Evolutionary conservation across 2,888 invertebrate genomes (phyloP), one percentile per base, ranked within the genome.

Genomic region (Stenchaetothrips biformis): DNA sequence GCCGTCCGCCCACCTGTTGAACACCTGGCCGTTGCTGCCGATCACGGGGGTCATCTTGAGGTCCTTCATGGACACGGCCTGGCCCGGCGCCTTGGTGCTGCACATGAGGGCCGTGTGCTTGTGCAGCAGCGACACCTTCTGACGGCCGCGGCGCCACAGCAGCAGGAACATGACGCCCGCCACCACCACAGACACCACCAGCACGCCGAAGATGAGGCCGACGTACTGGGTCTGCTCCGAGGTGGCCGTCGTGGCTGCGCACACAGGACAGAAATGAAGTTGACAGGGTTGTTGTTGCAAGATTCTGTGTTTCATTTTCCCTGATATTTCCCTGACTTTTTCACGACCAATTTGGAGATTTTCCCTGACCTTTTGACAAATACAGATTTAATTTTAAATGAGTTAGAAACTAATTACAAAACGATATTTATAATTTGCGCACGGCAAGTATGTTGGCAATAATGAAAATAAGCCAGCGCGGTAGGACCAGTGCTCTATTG

Each of bases 181-280:
- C 37, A 93, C 87, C 13, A 93, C 87, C 0, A 91, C 90, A 78
- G 92, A 88, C 85, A 92, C 91, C 4, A 92, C 92, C 82, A 93
- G 85, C 0, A 91, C 90, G 0, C 92, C 92, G 74, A 92, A 92
- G 25, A 93, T 89, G 2, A 94, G 87, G 0, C 92, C 90, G 11
- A 92, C 91, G 81, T 91, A 90, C 82, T 89, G 85, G 62, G 89
- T 87, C 13, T 90, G 89, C 83, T 89, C 91, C 88, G 86, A 91
- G 84, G 88, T 91, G 83, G 87, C 91, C 87, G 85, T 91, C 84
- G 86, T 91, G 85, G 86, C 92, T 85, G 86, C 88, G 8, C 21
- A 2, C 62, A 13, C n/a, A 81, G 91, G 86, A 25, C 92, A 87
- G 7, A 92, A 86, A n/a, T n/a, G 1, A 90, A 90, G 79, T 91